Conservation (phyloP, 1,140 invertebrate species). For the Chrysomallon squamiferum region DNA sequence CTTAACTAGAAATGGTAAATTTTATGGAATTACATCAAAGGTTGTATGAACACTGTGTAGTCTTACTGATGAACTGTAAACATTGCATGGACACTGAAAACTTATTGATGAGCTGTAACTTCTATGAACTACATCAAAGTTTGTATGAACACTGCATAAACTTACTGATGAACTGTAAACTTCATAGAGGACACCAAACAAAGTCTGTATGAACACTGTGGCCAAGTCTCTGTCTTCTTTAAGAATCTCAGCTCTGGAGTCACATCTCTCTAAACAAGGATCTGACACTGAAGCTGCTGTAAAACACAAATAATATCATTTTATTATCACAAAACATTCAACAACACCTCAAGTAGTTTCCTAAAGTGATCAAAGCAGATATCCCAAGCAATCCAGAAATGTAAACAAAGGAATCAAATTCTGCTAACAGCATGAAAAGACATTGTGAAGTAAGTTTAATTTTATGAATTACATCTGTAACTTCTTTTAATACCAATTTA, state of each 20-base stretch:
- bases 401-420: no score
- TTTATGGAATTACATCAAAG: no score
- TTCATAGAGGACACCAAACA: constrained; percentile 90
- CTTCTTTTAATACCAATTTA: no score
- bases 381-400: neutral
- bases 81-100: constrained; percentile 8
- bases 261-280: constrained; percentile 56
- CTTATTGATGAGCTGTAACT: constrained; percentile 90
- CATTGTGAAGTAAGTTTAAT: no score
- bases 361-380: neutral
- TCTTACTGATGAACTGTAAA: no score
- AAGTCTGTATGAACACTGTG: constrained; percentile 81
- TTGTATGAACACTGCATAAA: constrained; percentile 8
- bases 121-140: constrained; percentile 77
- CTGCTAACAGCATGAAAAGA: no score
- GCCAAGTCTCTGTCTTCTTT: constrained; percentile 75
- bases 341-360: no score
- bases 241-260: constrained; percentile 74
- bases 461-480: no score
- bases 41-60: no score
- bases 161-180: constrained; percentile 90
- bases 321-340: no score
- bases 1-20: no score
- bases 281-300: constrained; percentile 28
- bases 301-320: neutral